Conservation (phyloP, 2,888 invertebrate genomes). For the Agrochola lychnidis region DNA sequence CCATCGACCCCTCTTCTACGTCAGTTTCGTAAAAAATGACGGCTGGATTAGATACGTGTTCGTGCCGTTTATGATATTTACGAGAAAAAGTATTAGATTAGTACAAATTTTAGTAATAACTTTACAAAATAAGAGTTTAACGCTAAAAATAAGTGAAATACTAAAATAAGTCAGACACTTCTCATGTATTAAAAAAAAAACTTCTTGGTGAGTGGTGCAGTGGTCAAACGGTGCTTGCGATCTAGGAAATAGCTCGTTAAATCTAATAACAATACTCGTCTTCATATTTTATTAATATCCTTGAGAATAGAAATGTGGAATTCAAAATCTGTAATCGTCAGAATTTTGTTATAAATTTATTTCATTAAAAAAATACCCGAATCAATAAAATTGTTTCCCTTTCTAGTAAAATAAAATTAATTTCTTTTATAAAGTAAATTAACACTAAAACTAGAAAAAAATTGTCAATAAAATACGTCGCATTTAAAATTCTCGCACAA, state of each 20-base stretch:
- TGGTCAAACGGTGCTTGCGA: constrained; percentile 80
- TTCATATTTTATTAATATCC: constrained; percentile 20
- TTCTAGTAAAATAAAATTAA: constrained; percentile 21
- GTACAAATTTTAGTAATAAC: constrained; percentile 81
- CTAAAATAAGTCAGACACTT: constrained; percentile 77
- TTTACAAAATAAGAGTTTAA: constrained; percentile 75
- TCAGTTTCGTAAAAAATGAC: constrained; percentile 90
- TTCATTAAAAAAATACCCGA: constrained; percentile 24
- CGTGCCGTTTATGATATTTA: constrained; percentile 90
- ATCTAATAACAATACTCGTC: constrained; percentile 56
- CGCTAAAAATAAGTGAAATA: constrained; percentile 82
- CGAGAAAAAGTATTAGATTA: constrained; percentile 87
- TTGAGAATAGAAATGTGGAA: constrained; percentile 31
- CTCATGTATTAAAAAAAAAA: constrained; percentile 86
- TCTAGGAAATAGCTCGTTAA: constrained; percentile 83
- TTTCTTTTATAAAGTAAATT: neutral
- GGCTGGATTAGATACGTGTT: constrained; percentile 90
- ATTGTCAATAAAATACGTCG: constrained; percentile 14
- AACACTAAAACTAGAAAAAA: neutral
- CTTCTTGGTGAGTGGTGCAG: constrained; percentile 86
- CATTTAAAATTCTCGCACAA: constrained; percentile 46
- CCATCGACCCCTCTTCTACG: constrained; percentile 77
- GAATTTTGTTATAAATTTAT: constrained; percentile 23
- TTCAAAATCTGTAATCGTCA: constrained; percentile 17
- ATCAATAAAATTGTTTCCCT: neutral